These are phyloP conservation scores for Dendrocincla fuliginosa DNA, from an alignment of 2,797 vertebrate species.

Conservation along the genomic window DNA sequence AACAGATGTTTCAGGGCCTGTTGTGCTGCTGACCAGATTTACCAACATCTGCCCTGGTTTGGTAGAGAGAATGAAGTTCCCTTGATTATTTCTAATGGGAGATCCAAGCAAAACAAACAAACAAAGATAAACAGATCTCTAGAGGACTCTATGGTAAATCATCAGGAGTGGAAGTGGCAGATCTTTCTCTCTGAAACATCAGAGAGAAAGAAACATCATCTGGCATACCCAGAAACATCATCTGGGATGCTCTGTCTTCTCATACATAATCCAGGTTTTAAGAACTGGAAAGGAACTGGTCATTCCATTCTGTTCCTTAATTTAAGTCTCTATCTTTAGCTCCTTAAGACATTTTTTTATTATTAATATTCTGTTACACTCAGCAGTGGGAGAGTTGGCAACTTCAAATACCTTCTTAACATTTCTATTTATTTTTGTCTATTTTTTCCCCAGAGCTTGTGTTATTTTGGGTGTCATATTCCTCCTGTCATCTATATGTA, in stretches of 20 bases:
- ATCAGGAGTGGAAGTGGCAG: background rate
- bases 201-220: background rate
- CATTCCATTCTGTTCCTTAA: background rate
- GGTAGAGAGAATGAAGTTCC: background rate
- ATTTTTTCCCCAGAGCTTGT: slow-evolving; percentile 84
- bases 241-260: background rate
- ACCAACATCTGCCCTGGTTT: background rate
- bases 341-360: background rate
- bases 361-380: background rate
- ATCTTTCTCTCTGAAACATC: background rate
- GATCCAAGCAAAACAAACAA: background rate
- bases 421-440: background rate
- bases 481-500: slow-evolving; percentile 92
- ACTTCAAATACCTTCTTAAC: background rate
- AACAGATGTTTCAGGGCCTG: background rate
- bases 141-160: background rate
- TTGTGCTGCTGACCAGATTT: background rate
- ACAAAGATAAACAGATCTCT: background rate
- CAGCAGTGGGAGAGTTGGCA: background rate
- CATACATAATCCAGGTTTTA: background rate
- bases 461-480: slow-evolving; percentile 93
- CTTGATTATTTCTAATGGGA: background rate
- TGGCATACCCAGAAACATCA: background rate
- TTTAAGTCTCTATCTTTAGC: background rate
- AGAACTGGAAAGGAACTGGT: background rate